A percentile compares a stretch with the other conserved stretches of the same genome.
Conservation (phyloP, 2,113 vertebrate species). For the Glaucidium brasilianum region DNA sequence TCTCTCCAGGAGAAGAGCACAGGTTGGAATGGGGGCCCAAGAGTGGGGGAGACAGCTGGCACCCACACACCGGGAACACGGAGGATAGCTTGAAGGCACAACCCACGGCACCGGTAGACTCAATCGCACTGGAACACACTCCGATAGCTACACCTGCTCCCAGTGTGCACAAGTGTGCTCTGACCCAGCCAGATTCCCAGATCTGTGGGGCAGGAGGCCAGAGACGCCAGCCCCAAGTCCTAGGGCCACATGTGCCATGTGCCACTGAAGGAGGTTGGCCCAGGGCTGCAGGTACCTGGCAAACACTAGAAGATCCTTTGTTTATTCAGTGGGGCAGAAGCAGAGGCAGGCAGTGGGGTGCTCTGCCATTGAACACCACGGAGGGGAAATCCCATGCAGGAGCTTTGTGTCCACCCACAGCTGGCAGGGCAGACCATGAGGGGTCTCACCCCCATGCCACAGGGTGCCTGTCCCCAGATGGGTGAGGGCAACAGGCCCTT, state of each 20-base stretch:
- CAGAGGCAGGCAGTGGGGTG: background rate
- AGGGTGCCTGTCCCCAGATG: rapidly evolving
- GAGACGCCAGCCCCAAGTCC: background rate
- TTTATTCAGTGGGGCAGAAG: background rate
- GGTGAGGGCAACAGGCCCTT: background rate
- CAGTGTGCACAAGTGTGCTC: background rate
- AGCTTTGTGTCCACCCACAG: background rate
- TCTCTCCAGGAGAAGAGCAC: background rate
- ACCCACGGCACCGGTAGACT: background rate
- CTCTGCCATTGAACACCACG: background rate
- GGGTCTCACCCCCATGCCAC: rapidly evolving
- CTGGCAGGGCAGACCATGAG: background rate
- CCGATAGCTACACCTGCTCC: background rate
- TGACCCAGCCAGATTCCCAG: background rate
- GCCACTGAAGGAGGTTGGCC: no score
- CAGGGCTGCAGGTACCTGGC: background rate
- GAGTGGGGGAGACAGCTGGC: background rate
- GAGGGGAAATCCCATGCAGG: background rate
- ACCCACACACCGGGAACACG: rapidly evolving
- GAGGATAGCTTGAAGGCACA: background rate
- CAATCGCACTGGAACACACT: rapidly evolving
- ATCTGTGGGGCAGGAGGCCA: background rate
- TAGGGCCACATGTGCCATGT: background rate
- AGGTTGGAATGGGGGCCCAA: background rate
- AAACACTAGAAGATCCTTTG: background rate